Evolutionary conservation across 2,113 vertebrate genomes (phyloP), one percentile per base, ranked within the genome.

Genomic region (Ptilorrhoa leucosticta): DNA sequence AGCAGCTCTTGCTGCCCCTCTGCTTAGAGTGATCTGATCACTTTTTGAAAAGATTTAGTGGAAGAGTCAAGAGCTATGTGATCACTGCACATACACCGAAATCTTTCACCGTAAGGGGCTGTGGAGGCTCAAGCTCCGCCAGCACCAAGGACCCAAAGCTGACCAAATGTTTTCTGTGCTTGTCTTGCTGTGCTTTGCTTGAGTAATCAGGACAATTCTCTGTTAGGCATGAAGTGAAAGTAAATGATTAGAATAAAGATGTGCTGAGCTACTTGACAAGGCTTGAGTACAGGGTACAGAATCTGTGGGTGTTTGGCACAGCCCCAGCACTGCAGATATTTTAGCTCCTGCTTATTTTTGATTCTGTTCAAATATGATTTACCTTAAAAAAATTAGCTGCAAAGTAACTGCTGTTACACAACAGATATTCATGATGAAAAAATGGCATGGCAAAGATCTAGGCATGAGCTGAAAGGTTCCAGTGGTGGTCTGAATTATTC

Each of bases 231-330:
- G 66, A 92, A 95, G 89, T 85, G 87, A 72, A 96, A 92, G 82
- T 86, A 94, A 96, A 94, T 95, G 2, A 93, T 94, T 81, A 84
- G 92, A 92, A 96, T 95, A 90, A 96, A 96, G 96, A 96, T 96
- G 90, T 89, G 93, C 92, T 78, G 93, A 94, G 92, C 90, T 94
- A n/a, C 90, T 95, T 96, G 93, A 96, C 93, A 96, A 96, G 88
- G 60, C 69, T 94, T 63, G 94, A 93, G 88, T 75, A 37, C 90
- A 89, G 92, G 92, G 90, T 92, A 93, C 88, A 81, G 90, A 81
- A 95, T 90, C 94, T 96, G 94, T 96, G 92, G 96, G 96, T 94
- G 96, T 96, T 84, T 97, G 94, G 96, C 96, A 94, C 86, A 88
- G 85, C 76, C 85, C 85, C 93, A 97, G 92, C 90, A 95, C 90